Conservation (phyloP, 2,888 invertebrate species). For the Lycophotia porphyrea region DNA sequence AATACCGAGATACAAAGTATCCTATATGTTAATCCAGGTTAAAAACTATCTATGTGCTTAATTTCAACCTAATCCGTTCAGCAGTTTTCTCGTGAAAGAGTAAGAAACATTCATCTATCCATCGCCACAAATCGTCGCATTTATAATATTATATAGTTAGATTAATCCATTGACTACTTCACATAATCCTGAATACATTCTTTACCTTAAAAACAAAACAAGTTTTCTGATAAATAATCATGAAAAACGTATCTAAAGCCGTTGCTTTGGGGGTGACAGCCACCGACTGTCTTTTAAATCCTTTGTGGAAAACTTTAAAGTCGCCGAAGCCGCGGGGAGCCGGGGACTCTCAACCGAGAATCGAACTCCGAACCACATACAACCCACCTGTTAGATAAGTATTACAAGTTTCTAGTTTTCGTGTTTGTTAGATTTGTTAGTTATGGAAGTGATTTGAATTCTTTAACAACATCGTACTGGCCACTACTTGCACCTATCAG, state of each 20-base stretch:
- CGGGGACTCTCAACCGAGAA: conserved; percentile 33
- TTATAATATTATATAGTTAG: too few species aligned
- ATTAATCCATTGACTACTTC: too few species aligned
- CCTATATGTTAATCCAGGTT: too few species aligned
- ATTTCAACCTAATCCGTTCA: too few species aligned
- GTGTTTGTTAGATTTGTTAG: conserved; percentile 22
- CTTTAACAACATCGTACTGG: too few species aligned
- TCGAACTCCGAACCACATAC: conserved; percentile 36
- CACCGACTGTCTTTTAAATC: conserved; percentile 50
- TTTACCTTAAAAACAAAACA: conserved; percentile 3
- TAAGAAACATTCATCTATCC: too few species aligned
- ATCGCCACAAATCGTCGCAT: too few species aligned
- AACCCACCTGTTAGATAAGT: conserved; percentile 54
- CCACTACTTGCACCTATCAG: too few species aligned
- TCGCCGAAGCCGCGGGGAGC: conserved; percentile 25
- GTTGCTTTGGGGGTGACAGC: conserved; percentile 43
- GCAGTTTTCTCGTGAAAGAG: too few species aligned
- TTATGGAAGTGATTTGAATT: conserved; percentile 28
- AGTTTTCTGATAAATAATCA: conserved; percentile 21
- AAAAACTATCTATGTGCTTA: too few species aligned
- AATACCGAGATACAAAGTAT: too few species aligned
- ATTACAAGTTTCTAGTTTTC: conserved; percentile 39
- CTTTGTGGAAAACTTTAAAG: conserved; percentile 58
- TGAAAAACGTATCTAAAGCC: conserved; percentile 37
- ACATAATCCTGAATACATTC: conserved; percentile 3